Conservation (phyloP, 2,797 vertebrate species). For the Etheostoma perlongum region DNA sequence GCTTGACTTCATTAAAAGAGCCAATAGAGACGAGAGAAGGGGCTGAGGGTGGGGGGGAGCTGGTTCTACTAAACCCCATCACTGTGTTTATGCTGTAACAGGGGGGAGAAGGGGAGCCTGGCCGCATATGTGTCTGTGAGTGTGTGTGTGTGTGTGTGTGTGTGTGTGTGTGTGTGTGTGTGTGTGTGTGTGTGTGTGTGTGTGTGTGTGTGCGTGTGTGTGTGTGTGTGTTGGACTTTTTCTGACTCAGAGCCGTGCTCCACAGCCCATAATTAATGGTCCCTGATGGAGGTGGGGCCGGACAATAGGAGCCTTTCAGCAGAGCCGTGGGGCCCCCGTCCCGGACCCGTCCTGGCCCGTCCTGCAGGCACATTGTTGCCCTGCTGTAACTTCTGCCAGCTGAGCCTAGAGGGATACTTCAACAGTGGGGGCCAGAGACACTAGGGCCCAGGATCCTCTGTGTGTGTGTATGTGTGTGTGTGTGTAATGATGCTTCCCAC, state of each 20-base stretch:
- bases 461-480: background rate
- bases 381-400: constrained; percentile 94
- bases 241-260: constrained; percentile 85
- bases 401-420: constrained; percentile 90
- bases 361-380: constrained; percentile 92
- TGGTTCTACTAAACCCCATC: constrained; percentile 53
- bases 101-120: constrained; percentile 23
- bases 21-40: constrained; percentile 41
- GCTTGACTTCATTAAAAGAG: constrained; percentile 72
- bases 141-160: constrained; percentile 34
- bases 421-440: constrained; percentile 86
- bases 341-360: constrained; percentile 78
- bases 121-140: constrained; percentile 9
- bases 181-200: constrained; percentile 19
- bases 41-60: constrained; percentile 8
- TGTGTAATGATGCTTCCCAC: constrained; percentile 61
- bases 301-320: constrained; percentile 96
- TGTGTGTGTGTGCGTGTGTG: constrained; percentile 27
- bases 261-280: constrained; percentile 96
- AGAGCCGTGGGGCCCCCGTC: constrained; percentile 73
- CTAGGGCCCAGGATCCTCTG: constrained; percentile 39
- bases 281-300: constrained; percentile 89
- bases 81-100: constrained; percentile 66
- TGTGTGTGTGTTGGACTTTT: constrained; percentile 48
- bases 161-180: constrained; percentile 32